These are phyloP conservation scores for Mystacides longicornis DNA, from an alignment of 2,888 invertebrate genomes.

Conservation along the genomic window DNA sequence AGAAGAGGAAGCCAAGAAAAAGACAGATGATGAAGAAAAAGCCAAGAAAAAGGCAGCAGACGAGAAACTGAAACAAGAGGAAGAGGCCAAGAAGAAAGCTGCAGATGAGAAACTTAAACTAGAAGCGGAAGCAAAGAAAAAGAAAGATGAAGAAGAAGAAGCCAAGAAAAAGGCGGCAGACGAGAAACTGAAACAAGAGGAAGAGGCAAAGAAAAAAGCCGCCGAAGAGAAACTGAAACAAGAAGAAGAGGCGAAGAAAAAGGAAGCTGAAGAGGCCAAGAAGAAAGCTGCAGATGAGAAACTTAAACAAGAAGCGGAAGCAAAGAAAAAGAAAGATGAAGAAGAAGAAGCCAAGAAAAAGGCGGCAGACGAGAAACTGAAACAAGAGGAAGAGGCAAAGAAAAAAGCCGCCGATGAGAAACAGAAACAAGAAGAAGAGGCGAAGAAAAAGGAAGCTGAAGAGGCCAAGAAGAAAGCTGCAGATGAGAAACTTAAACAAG, in stretches of 20 bases:
- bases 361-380: slow-evolving; percentile 4
- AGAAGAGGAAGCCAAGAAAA: slow-evolving; percentile 4
- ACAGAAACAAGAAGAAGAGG: slow-evolving; percentile 22
- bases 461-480: slow-evolving; percentile 9
- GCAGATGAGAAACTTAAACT: background rate
- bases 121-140: background rate
- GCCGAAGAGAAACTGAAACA: slow-evolving; percentile 9
- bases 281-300: slow-evolving; percentile 15
- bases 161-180: slow-evolving; percentile 10
- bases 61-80: slow-evolving; percentile 4
- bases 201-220: background rate
- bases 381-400: slow-evolving; percentile 20
- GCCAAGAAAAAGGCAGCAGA: slow-evolving; percentile 4
- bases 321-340: slow-evolving; percentile 1
- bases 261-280: slow-evolving; percentile 21
- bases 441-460: slow-evolving; percentile 25
- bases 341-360: background rate
- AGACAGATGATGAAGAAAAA: background rate
- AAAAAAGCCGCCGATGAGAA: slow-evolving; percentile 18
- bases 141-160: background rate
- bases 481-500: slow-evolving; percentile 11
- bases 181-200: slow-evolving; percentile 8
- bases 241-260: slow-evolving; percentile 10
- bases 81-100: slow-evolving; percentile 2
- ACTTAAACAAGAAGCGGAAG: slow-evolving; percentile 19